Base-by-base conservation (phyloP, 2,797 vertebrate species). In the Numenius phaeopus region DNA sequence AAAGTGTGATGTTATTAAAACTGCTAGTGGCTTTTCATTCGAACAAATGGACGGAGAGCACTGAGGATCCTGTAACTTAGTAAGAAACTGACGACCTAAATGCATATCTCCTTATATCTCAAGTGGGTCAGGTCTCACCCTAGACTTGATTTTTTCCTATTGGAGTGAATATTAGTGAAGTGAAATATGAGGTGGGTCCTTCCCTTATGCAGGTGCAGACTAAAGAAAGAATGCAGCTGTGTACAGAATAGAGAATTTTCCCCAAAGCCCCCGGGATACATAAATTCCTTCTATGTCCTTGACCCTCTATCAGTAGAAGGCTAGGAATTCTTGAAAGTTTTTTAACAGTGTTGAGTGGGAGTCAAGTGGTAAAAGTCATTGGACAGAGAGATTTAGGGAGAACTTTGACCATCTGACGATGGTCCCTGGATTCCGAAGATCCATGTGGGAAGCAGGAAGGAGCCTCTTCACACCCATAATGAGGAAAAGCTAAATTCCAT, bases 201-300 rank as follows among this genome's bases (percentile, higher is more conserved):
- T 79, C 16, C 9, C 7, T 46, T 70, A 12, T 17, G 10, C 76
- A 65, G 44, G 4, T 59, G 11, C 39, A 93, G 30, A 22, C 24
- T 65, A 52, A 66, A 67, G 57, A 58, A 87, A 75, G 7, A 73
- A 69, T 62, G 4, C 5, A 69, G 4, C 8, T 71, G 30, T 57
- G 2, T 62, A 70, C 3, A 57, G 26, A 66, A n/a, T 6, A 49
- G 10, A 80, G 21, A 83, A 44, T 40, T 73, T 78, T 72, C 34
- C 37, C 5, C 24, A 9, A 61, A 47, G 39, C 19, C 4, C 5
- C 14, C 1, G 1, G 19, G 27, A 76, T 44, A 57, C 3, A 6
- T 20, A 16, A 50, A 34, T 42, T 71, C 7, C 3, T 85, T 67
- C 24, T 8, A 34, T n/a, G 14, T 4, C 13, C 10, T 73, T 81